A percentile compares a stretch with the other conserved stretches of the same genome.
phyloP scores from a whole-genome alignment of 2,113 vertebrate genomes.

The Corvus hawaiiensis region DNA sequence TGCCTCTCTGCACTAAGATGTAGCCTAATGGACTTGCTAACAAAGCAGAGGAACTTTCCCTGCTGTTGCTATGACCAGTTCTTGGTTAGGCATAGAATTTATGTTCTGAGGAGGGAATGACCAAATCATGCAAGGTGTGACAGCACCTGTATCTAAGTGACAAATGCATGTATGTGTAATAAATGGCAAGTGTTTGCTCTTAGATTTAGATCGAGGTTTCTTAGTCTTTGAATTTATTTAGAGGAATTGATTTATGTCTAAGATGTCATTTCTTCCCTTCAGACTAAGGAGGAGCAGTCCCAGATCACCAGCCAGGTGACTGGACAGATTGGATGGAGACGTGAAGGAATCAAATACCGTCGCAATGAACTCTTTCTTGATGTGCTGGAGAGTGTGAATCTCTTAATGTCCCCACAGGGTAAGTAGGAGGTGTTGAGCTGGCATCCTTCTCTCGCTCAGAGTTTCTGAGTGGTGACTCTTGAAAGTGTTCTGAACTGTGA shows the following conservation, averaged over 20 bases:
- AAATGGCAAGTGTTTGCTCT: not conserved
- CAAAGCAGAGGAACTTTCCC: not conserved
- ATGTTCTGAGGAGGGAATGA: not conserved
- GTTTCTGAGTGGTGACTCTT: not conserved
- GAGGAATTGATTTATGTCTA: not conserved
- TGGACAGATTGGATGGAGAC: constrained; percentile 98
- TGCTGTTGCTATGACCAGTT: not conserved
- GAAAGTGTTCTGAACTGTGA: not conserved
- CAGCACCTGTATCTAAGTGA: not conserved
- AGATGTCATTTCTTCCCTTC: not conserved
- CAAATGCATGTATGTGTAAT: not conserved
- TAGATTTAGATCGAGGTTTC: not conserved
- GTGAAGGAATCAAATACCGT: constrained; percentile 98
- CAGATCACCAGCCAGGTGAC: constrained; percentile 99
- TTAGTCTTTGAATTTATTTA: not conserved
- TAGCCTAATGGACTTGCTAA: not conserved
- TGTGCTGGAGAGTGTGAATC: constrained; percentile 96
- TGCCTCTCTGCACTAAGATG: not conserved
- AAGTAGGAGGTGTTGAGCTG: not conserved
- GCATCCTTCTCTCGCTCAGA: not conserved
- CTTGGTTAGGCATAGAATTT: not conserved
- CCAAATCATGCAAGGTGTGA: not conserved
- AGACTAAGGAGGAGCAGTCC: constrained; percentile 99
- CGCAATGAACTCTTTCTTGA: constrained; percentile 98
- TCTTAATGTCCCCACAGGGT: constrained; percentile 99